Evolutionary conservation across 1,140 invertebrate species (phyloP).

Genomic region (Parapsyche elsis): DNA sequence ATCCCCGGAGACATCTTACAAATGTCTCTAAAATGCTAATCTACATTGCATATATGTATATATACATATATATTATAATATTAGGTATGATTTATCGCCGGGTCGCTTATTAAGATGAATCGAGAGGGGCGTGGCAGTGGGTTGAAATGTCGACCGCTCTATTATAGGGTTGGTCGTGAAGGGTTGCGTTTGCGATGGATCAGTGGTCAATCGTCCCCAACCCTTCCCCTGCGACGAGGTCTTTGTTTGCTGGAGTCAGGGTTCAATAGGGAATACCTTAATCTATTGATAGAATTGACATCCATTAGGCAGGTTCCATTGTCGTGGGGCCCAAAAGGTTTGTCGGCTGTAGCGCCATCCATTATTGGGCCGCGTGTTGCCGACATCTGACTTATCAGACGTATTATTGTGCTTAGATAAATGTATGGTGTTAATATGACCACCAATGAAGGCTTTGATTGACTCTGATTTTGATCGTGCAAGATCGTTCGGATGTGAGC

Average conservation of each 20-base stretch:
- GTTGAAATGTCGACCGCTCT: no score
- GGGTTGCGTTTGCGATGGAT: conserved; percentile 26
- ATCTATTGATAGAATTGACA: conserved; percentile 45
- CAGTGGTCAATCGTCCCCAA: conserved; percentile 32
- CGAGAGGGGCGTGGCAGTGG: no score
- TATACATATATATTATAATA: no score
- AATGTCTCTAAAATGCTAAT: conserved; percentile 16
- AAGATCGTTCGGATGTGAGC: no score
- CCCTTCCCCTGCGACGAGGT: not conserved
- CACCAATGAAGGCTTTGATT: no score
- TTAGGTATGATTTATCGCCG: no score
- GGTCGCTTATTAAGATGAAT: no score
- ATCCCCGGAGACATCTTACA: not conserved
- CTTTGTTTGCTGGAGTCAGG: conserved; percentile 29
- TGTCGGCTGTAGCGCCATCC: conserved; percentile 14
- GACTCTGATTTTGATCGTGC: no score
- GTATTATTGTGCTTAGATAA: conserved; percentile 20
- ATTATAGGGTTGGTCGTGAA: not conserved
- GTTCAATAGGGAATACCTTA: conserved; percentile 39
- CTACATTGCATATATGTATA: not conserved
- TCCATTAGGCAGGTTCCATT: conserved; percentile 34
- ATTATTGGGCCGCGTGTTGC: not conserved
- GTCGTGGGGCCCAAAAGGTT: conserved; percentile 32
- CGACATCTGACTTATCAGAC: conserved; percentile 36
- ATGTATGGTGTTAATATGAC: conserved; percentile 33